A percentile compares a stretch with the other conserved stretches of the same genome.
Conservation (phyloP, 2,113 vertebrate genomes). For the Halichoerus grypus region DNA sequence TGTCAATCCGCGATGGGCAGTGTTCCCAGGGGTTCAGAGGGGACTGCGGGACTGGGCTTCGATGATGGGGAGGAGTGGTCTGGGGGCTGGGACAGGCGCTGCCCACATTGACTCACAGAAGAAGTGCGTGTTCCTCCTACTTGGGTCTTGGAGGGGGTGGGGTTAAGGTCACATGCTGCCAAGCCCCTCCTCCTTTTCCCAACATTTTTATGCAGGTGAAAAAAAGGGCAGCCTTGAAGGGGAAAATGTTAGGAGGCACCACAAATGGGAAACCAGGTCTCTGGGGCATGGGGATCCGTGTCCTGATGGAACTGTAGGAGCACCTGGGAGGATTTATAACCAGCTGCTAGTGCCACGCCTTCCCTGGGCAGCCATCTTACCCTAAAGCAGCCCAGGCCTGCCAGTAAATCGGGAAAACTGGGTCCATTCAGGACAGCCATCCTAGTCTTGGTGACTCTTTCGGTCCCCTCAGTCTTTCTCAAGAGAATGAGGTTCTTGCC, state of each 20-base stretch:
- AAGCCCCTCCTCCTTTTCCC: background rate
- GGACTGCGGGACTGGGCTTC: no score
- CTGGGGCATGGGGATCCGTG: background rate
- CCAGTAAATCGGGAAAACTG: background rate
- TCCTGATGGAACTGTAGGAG: background rate
- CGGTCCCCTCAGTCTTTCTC: background rate
- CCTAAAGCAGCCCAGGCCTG: background rate
- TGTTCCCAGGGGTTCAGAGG: background rate
- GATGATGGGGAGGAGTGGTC: background rate
- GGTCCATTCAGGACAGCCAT: background rate
- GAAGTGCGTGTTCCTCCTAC: background rate
- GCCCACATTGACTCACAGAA: background rate
- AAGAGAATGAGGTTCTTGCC: background rate
- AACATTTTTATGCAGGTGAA: background rate
- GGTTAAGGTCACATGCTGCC: background rate
- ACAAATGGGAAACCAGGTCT: background rate
- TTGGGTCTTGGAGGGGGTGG: background rate
- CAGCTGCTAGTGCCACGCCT: background rate
- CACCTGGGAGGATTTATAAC: background rate
- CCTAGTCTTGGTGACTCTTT: background rate
- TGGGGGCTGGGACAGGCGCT: background rate
- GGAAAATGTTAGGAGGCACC: background rate
- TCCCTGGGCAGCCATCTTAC: background rate
- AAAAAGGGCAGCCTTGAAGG: background rate
- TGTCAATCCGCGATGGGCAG: background rate